A percentile compares a stretch with the other conserved stretches of the same genome.
phyloP scores from a whole-genome alignment of 2,113 vertebrate genomes.

The Ibidorhyncha struthersii region DNA sequence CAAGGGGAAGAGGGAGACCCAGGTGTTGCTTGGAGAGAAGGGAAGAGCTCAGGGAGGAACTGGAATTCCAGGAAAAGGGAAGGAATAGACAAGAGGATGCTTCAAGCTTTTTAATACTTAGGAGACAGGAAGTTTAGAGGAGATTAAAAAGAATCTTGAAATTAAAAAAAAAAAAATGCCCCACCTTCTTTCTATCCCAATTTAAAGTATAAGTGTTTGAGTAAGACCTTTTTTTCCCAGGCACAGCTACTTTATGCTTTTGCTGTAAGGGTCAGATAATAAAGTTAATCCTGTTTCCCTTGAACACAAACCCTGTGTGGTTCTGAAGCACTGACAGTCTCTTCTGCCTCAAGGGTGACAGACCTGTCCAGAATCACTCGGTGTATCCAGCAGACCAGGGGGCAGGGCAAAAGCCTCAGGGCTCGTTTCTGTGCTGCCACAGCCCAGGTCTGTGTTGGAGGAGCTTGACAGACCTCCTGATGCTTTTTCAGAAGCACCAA shows the following conservation, averaged over 20 bases:
- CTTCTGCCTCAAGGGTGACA: background rate
- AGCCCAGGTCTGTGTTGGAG: background rate
- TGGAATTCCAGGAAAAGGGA: background rate
- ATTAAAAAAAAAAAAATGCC: background rate
- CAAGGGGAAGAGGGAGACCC: background rate
- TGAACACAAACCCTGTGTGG: background rate
- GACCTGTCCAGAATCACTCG: background rate
- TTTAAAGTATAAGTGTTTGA: background rate
- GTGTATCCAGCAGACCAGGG: background rate
- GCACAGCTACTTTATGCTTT: background rate
- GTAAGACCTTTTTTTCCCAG: background rate
- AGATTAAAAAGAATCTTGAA: background rate
- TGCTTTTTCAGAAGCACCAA: background rate
- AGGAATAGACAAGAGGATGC: background rate
- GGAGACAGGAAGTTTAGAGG: background rate
- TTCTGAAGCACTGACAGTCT: background rate
- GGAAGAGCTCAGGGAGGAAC: background rate
- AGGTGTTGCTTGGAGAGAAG: background rate
- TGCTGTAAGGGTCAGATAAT: background rate
- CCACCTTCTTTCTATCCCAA: too few relatives aligned
- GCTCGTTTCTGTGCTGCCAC: background rate
- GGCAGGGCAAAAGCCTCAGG: background rate
- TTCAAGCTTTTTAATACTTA: background rate
- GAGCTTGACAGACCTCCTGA: background rate
- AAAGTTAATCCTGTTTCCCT: background rate